Conservation (phyloP, 2,888 invertebrate species). For the Sylvicola cinctus region DNA sequence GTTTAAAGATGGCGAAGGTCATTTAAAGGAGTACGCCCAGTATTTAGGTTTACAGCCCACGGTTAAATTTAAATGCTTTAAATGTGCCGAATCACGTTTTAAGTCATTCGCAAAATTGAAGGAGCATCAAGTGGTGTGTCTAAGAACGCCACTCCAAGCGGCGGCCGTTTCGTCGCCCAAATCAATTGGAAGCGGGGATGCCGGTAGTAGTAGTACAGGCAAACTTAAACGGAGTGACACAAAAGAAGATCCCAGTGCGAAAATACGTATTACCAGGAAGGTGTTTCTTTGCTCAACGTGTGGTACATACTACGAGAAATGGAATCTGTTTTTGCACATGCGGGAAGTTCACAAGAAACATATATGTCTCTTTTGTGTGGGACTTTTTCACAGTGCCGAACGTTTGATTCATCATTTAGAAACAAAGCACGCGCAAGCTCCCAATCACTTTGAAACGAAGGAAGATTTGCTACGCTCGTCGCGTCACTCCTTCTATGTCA, state of each 20-base stretch:
- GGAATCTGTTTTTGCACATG: constrained; percentile 72
- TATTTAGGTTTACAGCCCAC: constrained; percentile 49
- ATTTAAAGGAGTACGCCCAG: constrained; percentile 38
- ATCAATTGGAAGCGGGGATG: constrained; percentile 6
- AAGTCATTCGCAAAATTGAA: constrained; percentile 42
- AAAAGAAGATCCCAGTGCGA: constrained; percentile 15
- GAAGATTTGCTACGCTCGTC: constrained; percentile 45
- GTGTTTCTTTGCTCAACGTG: constrained; percentile 67
- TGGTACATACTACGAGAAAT: constrained; percentile 66
- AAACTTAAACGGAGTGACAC: neutral
- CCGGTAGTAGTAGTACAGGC: neutral
- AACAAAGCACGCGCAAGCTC: constrained; percentile 56
- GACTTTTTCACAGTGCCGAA: constrained; percentile 62
- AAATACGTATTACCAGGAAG: constrained; percentile 48
- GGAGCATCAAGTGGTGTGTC: constrained; percentile 45
- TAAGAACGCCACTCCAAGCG: constrained; percentile 19
- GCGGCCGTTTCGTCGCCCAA: constrained; percentile 17
- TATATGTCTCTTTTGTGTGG: constrained; percentile 65
- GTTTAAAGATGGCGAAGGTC: neutral
- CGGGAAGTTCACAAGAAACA: constrained; percentile 60
- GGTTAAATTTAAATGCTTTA: constrained; percentile 51
- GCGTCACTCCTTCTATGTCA: constrained; percentile 47
- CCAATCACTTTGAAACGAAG: constrained; percentile 41
- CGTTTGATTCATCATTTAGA: constrained; percentile 57
- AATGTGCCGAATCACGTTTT: constrained; percentile 47